Percentiles rank a stretch among this genome's conserved stretches.
These are phyloP conservation scores for Corythoichthys intestinalis DNA, from an alignment of 2,113 vertebrate genomes.

Conservation along the genomic window DNA sequence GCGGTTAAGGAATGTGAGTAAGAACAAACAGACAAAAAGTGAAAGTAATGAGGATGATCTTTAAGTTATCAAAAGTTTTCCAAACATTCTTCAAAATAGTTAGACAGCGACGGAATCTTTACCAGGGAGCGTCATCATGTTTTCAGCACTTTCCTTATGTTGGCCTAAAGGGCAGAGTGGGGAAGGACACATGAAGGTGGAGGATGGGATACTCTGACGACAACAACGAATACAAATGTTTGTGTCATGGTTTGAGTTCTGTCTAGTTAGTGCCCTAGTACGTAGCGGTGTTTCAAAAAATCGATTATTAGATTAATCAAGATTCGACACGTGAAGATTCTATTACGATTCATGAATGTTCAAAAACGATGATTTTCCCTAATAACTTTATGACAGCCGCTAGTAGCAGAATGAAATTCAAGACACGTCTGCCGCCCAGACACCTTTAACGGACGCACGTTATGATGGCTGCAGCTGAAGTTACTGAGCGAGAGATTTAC, in stretches of 20 bases:
- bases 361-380: no score
- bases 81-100: neutral
- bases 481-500: no score
- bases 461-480: no score
- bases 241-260: neutral
- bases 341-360: no score
- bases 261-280: no score
- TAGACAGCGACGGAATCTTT: constrained; percentile 45
- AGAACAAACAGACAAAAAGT: neutral
- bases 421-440: no score
- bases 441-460: no score
- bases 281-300: no score
- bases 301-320: no score
- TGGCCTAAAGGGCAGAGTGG: constrained; percentile 61
- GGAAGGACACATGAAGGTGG: constrained; percentile 34
- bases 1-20: neutral
- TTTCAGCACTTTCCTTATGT: constrained; percentile 72
- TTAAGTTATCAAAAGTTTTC: neutral
- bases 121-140: constrained; percentile 73
- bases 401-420: no score
- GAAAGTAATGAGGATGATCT: neutral
- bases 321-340: no score
- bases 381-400: no score
- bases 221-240: constrained; percentile 2
- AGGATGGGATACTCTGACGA: constrained; percentile 45